phyloP scores from a whole-genome alignment of 2,113 vertebrate species.

The Numida meleagris region DNA sequence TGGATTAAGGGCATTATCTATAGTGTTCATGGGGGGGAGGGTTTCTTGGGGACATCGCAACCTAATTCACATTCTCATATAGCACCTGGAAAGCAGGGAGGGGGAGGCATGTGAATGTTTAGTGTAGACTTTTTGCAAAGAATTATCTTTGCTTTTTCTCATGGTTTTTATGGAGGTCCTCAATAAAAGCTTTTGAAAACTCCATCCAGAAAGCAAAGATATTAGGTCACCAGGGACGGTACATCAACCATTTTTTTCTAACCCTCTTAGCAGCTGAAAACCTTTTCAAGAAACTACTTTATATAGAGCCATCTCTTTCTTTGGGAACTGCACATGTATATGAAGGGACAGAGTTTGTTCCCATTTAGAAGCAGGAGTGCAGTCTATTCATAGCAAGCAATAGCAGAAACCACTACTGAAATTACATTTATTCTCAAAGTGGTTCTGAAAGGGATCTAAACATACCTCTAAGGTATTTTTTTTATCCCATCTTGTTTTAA shows the following conservation, averaged over 20 bases:
- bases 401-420: not conserved
- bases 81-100: not conserved
- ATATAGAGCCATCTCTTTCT: not conserved
- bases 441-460: not conserved
- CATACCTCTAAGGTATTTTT: not conserved
- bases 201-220: not conserved
- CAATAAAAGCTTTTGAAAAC: not conserved
- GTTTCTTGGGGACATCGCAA: not conserved
- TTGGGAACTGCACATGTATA: not conserved
- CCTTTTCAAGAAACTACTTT: conserved; percentile 13
- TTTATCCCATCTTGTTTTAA: not conserved
- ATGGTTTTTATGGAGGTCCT: not conserved
- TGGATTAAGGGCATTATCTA: not conserved
- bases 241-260: not conserved
- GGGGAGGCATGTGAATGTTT: not conserved
- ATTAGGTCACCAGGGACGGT: not conserved
- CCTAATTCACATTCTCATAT: not conserved
- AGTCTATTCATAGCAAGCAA: not conserved
- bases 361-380: conserved; percentile 11
- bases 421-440: not conserved
- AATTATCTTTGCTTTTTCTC: not conserved
- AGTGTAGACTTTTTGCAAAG: not conserved
- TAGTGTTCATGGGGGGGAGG: not conserved
- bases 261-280: not conserved
- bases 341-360: not conserved